phyloP scores from a whole-genome alignment of 1,140 invertebrate genomes.

The Drosophila persimilis region DNA sequence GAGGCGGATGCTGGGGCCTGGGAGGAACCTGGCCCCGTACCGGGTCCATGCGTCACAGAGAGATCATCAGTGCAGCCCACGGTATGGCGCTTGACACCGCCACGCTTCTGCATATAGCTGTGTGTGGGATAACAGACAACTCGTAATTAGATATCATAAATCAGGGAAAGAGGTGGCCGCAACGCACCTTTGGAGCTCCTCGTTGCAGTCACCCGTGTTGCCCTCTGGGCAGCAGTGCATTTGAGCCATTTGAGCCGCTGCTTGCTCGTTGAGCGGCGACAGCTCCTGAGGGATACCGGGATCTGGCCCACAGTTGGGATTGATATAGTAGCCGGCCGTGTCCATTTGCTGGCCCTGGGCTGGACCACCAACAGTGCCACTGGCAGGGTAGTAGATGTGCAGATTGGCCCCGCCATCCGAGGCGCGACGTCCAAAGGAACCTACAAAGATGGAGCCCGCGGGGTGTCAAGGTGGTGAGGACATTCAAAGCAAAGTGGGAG shows the following conservation, averaged over 20 bases:
- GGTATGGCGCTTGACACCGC: conserved; percentile 87
- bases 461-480: neutral
- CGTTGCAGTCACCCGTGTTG: conserved; percentile 71
- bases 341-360: conserved; percentile 58
- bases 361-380: conserved; percentile 27
- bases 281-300: conserved; percentile 44
- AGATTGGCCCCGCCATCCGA: conserved; percentile 98
- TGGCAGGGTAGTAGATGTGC: conserved; percentile 88
- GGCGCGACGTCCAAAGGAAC: conserved; percentile 93
- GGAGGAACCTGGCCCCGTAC: conserved; percentile 44
- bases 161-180: no score
- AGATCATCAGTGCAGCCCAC: conserved; percentile 83
- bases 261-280: conserved; percentile 57
- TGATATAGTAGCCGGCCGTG: conserved; percentile 66
- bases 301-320: conserved; percentile 42
- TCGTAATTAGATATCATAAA: neutral
- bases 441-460: conserved; percentile 50
- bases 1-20: conserved; percentile 69
- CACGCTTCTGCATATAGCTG: conserved; percentile 88
- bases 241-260: conserved; percentile 33
- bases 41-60: conserved; percentile 81
- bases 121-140: no score
- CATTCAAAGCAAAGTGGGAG: no score
- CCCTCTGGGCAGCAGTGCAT: conserved; percentile 56
- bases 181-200: conserved; percentile 77